phyloP scores from a whole-genome alignment of 2,113 vertebrate genomes.

The Cyphomyrus discorhynchus region DNA sequence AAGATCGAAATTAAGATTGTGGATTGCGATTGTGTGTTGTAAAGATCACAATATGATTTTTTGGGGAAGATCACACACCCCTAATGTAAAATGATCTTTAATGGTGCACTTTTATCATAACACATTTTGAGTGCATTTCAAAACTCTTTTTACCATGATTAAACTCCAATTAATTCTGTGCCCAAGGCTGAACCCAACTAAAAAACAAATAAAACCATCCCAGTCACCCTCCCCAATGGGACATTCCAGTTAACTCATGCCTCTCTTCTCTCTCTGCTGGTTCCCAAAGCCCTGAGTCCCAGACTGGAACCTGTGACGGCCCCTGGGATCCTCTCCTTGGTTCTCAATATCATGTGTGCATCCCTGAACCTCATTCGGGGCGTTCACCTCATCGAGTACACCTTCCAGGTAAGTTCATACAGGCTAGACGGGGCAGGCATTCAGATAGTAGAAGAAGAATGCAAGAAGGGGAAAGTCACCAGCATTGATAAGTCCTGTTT shows the following conservation, averaged over 20 bases:
- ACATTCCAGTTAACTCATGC: background rate
- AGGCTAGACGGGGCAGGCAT: background rate
- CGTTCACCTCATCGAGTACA: conserved; percentile 83
- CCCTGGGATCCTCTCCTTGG: conserved; percentile 79
- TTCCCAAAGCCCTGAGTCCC: conserved; percentile 58
- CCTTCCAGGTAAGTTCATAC: conserved; percentile 71
- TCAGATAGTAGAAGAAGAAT: background rate
- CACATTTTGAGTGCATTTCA: background rate
- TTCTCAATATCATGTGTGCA: conserved; percentile 93
- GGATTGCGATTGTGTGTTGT: background rate
- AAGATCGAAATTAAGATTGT: background rate
- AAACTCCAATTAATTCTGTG: background rate
- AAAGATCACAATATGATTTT: background rate
- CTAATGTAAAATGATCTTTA: background rate
- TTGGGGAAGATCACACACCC: too few species aligned
- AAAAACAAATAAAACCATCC: background rate
- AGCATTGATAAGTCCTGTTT: background rate
- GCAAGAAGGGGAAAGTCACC: background rate
- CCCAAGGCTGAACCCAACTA: background rate
- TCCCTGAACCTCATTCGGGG: conserved; percentile 88
- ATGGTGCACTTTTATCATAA: background rate
- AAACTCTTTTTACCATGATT: background rate
- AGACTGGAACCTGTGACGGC: conserved; percentile 77
- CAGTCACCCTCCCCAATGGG: background rate
- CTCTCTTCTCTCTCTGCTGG: conserved; percentile 5